Conservation (phyloP, 2,113 vertebrate species). For the Hypocryptadius cinnamomeus region DNA sequence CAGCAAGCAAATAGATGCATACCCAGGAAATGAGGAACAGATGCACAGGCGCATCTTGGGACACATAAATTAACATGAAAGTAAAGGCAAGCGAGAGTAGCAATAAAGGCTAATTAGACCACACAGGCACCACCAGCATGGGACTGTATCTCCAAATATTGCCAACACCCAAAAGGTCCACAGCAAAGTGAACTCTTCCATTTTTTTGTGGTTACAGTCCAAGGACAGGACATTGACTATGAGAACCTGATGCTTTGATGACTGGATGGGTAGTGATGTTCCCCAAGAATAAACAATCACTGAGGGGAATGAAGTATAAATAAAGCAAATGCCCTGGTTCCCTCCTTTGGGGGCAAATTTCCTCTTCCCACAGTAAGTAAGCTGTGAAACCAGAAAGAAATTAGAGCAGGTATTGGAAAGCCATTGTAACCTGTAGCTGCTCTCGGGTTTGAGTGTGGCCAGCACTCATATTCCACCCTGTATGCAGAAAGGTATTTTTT, state of each 20-base stretch:
- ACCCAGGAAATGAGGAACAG: slow-evolving; percentile 56
- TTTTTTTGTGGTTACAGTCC: neutral
- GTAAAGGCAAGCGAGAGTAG: neutral
- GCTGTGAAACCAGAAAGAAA: neutral
- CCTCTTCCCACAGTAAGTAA: neutral
- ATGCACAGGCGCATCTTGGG: neutral
- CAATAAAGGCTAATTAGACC: slow-evolving; percentile 16
- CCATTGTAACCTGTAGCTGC: neutral
- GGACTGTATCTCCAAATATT: neutral
- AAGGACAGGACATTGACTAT: neutral
- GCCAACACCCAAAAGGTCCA: neutral
- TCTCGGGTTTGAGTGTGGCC: neutral
- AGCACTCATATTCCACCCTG: neutral
- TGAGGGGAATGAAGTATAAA: neutral
- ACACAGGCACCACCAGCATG: slow-evolving; percentile 4
- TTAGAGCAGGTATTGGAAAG: neutral
- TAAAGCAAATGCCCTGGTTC: neutral
- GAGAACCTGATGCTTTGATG: neutral
- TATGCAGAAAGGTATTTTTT: neutral
- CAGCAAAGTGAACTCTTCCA: neutral
- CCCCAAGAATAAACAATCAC: neutral
- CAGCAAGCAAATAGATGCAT: slow-evolving; percentile 35
- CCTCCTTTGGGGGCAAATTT: neutral
- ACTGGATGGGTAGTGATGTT: neutral
- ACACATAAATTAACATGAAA: slow-evolving; percentile 22